Evolutionary conservation across 1,140 invertebrate genomes (phyloP).

Genomic region (Papilio xuthus): DNA sequence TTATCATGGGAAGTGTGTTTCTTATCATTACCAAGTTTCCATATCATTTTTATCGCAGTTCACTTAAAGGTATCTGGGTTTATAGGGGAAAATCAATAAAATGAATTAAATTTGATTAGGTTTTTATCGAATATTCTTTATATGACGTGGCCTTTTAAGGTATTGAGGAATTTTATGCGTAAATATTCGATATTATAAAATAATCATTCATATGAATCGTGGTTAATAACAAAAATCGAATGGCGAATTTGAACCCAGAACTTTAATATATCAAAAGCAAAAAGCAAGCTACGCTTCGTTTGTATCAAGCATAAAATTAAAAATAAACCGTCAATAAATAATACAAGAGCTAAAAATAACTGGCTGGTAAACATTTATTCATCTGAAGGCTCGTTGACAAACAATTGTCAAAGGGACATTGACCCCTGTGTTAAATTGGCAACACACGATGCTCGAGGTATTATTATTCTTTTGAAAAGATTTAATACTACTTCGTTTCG

Average conservation of each 20-base stretch:
- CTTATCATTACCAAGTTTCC: conserved; percentile 14
- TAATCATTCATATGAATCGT: no score
- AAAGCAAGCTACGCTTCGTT: not conserved
- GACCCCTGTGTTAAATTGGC: conserved; percentile 36
- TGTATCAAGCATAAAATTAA: not conserved
- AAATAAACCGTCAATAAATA: not conserved
- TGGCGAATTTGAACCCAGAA: not conserved
- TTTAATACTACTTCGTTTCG: conserved; percentile 45
- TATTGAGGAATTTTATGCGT: not conserved
- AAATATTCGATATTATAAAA: not conserved
- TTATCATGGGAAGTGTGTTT: conserved; percentile 22
- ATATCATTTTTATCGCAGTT: conserved; percentile 22
- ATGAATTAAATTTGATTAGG: not conserved
- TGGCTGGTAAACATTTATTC: not conserved
- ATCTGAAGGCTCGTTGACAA: conserved; percentile 30
- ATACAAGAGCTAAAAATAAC: conserved; percentile 12
- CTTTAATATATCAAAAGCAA: not conserved
- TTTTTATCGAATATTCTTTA: conserved; percentile 14
- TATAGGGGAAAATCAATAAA: conserved; percentile 11
- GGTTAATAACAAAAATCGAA: no score
- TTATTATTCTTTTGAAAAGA: conserved; percentile 38
- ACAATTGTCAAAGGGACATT: conserved; percentile 34
- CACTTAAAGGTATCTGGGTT: conserved; percentile 19
- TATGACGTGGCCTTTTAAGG: not conserved
- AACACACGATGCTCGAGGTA: conserved; percentile 33